Base-by-base conservation (phyloP, 2,113 vertebrate genomes). In the Oreochromis niloticus region DNA sequence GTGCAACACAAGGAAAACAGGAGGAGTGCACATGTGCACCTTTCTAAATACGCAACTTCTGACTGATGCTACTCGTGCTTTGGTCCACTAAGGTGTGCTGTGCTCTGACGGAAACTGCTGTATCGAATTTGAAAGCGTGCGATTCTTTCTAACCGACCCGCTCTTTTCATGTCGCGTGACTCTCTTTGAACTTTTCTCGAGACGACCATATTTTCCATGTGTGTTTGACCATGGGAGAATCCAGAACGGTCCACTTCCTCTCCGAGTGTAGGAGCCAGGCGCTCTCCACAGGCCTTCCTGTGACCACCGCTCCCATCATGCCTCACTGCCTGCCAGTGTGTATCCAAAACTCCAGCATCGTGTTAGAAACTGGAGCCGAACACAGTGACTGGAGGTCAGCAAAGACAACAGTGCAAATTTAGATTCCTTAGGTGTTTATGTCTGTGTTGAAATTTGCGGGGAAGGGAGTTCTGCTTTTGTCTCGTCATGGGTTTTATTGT, bases 241-340 rank as follows among this genome's bases (percentile, higher is more conserved):
- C 89, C 87, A 43, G 84, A 79, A 84, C 56, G 10, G 14, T 84
- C 63, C 79, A 22, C 75, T 81, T 86, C 85, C 86, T 90, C 84
- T 92, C 61, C 11, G 48, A 71, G 80, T 94, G 94, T 84, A 93
- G 91, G 90, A 95, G 95, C 95, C 93, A 95, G 95, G 92, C 94
- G 95, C 95, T 95, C 94, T 94, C 93, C 91, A 93, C 93, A 86
- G 93, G 90, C 88, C 93, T 55, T 85, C 85, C 89, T 86, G 85
- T 84, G 91, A 91, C 93, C 93, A 84, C 89, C 34, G 52, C 93
- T 92, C 91, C 91, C 85, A 82, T 90, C 84, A 84, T 41, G 87
- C 86, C 91, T 89, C 84, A 12, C 91, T 50, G 82, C 89, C 95
- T 89, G 61, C 88, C 92, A 82, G 89, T 83, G 87, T 93, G 94